A percentile compares a stretch with the other conserved stretches of the same genome.
phyloP scores from a whole-genome alignment of 2,113 vertebrate species.

The Phylloscopus trochiloides region DNA sequence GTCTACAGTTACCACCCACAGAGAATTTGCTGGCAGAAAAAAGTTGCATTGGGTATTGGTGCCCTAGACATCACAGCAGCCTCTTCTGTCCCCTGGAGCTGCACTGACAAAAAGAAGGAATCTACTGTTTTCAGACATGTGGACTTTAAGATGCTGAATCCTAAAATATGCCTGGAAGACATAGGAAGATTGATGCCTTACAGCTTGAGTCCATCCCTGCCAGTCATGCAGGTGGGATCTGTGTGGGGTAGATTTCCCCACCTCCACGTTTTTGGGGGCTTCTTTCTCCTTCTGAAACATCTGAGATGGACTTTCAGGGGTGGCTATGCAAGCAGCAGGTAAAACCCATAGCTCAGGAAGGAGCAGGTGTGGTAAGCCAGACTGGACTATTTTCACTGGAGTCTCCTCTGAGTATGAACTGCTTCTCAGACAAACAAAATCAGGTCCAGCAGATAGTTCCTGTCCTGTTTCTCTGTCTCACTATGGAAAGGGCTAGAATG shows the following conservation, averaged over 20 bases:
- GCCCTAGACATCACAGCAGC: background rate
- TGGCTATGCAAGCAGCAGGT: background rate
- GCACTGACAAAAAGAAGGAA: background rate
- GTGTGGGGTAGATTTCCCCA: background rate
- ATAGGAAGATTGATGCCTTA: background rate
- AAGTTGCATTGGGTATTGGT: background rate
- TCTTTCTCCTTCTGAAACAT: background rate
- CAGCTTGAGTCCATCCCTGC: background rate
- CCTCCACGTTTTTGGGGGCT: background rate
- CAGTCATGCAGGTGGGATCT: background rate
- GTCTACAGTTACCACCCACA: background rate
- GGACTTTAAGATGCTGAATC: background rate
- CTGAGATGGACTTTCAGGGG: background rate
- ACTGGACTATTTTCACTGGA: background rate
- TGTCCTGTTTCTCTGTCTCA: fast-evolving
- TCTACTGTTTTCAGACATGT: background rate
- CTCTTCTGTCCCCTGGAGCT: background rate
- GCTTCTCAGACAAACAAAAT: background rate
- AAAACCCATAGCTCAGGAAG: background rate
- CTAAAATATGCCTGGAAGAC: background rate
- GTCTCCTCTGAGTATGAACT: background rate
- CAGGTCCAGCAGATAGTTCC: background rate
- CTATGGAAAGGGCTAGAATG: background rate
- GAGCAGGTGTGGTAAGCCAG: background rate
- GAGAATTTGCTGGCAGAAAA: background rate